Evolutionary conservation across 2,797 vertebrate genomes (phyloP).

Genomic region (Cuculus canorus): DNA sequence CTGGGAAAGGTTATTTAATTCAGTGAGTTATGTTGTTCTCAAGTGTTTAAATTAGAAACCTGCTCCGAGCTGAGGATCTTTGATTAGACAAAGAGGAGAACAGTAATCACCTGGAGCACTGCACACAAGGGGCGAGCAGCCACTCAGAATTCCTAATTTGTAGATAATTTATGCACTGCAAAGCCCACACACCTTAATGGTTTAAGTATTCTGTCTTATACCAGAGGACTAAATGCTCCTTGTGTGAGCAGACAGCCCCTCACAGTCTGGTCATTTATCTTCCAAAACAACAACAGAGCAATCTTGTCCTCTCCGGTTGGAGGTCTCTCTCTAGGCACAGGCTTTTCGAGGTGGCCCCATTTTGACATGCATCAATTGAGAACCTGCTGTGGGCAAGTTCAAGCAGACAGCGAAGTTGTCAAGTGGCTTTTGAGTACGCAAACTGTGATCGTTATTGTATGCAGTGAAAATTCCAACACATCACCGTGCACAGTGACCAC

Average conservation of each 20-base stretch:
- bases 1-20: constrained; percentile 51
- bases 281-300: constrained; percentile 7
- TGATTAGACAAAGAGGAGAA: constrained; percentile 31
- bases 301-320: neutral
- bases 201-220: neutral
- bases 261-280: neutral
- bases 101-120: constrained; percentile 3
- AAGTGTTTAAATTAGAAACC: constrained; percentile 42
- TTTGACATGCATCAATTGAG: neutral
- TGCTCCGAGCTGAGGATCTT: constrained; percentile 33
- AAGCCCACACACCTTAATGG: constrained; percentile 18
- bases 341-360: neutral
- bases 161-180: constrained; percentile 14
- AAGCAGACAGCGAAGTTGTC: constrained; percentile 3
- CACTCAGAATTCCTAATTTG: constrained; percentile 24
- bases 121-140: constrained; percentile 1
- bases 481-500: rapidly evolving
- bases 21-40: constrained; percentile 4
- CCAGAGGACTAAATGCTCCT: neutral
- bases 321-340: constrained; percentile 23
- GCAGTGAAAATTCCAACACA: neutral
- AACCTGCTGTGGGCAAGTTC: neutral
- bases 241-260: neutral
- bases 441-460: neutral
- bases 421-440: neutral